Conservation (phyloP, 2,797 vertebrate species). For the Poecilia velifera region DNA sequence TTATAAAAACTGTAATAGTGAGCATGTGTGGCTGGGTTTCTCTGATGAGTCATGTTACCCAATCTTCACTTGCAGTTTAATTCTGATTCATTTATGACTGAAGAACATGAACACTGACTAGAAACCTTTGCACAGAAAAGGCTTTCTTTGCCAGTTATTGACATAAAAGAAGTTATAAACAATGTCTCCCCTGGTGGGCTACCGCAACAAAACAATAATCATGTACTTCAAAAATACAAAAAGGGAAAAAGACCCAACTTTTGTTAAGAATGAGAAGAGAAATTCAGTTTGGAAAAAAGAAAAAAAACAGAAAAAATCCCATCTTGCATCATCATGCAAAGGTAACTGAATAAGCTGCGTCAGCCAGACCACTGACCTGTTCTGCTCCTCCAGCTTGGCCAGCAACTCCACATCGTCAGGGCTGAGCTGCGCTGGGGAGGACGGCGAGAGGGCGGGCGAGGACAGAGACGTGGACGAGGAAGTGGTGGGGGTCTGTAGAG, state of each 20-base stretch:
- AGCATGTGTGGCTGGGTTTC: neutral
- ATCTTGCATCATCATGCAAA: neutral
- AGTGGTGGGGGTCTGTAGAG: conserved; percentile 79
- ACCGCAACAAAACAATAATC: neutral
- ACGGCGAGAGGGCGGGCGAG: conserved; percentile 86
- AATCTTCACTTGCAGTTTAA: neutral
- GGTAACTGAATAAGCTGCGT: neutral
- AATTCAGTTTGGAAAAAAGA: neutral
- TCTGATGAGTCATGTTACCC: neutral
- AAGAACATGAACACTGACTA: neutral
- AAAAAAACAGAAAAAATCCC: neutral
- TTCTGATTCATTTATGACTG: neutral
- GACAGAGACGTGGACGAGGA: conserved; percentile 90
- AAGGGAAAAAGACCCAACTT: neutral
- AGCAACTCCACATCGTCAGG: conserved; percentile 95
- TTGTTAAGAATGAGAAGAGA: neutral
- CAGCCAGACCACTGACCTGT: conserved; percentile 82
- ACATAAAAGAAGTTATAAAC: neutral
- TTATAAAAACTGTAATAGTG: neutral
- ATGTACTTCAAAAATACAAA: neutral
- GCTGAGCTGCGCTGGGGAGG: conserved; percentile 89
- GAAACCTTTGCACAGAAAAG: neutral
- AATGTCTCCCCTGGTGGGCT: neutral
- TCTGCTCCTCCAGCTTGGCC: conserved; percentile 97
- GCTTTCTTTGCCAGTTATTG: neutral